A percentile compares a stretch with the other conserved stretches of the same genome.
These are phyloP conservation scores for Callospermophilus lateralis DNA, from an alignment of 2,113 vertebrate genomes.

Conservation along the genomic window DNA sequence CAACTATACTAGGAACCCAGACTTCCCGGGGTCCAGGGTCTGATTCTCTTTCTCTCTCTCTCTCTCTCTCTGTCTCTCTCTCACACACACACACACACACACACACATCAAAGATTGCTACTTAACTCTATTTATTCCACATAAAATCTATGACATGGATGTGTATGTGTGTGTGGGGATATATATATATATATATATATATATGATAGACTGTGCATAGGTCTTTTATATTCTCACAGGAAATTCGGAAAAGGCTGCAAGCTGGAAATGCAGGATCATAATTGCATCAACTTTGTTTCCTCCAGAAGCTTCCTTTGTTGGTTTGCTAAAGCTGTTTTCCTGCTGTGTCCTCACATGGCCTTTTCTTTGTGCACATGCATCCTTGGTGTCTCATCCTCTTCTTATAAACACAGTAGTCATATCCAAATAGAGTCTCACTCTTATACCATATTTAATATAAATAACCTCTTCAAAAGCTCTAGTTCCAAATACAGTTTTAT, in stretches of 20 bases:
- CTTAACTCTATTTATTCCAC: too few species aligned
- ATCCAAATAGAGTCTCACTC: fast-evolving
- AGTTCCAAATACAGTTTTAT: not conserved
- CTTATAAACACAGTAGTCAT: not conserved
- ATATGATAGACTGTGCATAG: not conserved
- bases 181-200: too few species aligned
- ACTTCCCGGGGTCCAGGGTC: not conserved
- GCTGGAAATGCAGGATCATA: not conserved
- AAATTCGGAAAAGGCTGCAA: not conserved
- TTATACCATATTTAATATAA: not conserved
- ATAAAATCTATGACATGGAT: too few species aligned
- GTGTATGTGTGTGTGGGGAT: not conserved
- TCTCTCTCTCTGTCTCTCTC: too few species aligned
- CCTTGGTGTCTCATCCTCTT: not conserved
- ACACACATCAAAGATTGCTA: too few species aligned
- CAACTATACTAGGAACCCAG: not conserved
- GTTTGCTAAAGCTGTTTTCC: not conserved
- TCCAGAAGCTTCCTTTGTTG: fast-evolving
- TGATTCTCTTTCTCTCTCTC: not conserved
- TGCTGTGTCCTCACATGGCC: not conserved
- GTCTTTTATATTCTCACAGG: not conserved
- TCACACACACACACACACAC: too few species aligned
- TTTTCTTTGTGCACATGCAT: not conserved
- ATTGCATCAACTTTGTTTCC: not conserved
- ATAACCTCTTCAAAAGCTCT: not conserved